Percentiles rank a stretch among this genome's conserved stretches.
These are phyloP conservation scores for Sebastes cheni DNA, from an alignment of 2,797 vertebrate genomes.

Conservation along the genomic window DNA sequence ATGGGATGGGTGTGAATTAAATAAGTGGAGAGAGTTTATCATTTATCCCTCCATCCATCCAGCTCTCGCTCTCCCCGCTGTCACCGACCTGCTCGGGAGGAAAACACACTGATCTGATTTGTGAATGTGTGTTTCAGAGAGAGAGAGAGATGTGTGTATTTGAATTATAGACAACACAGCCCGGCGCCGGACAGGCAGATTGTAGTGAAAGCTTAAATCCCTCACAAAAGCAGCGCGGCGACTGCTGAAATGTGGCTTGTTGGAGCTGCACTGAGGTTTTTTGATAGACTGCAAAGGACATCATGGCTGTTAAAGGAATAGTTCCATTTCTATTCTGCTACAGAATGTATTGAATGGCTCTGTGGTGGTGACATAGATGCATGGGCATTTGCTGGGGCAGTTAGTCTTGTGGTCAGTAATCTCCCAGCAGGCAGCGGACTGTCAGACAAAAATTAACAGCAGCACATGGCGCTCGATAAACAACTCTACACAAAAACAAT, in stretches of 20 bases:
- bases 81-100: constrained; percentile 30
- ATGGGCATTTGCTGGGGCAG: neutral
- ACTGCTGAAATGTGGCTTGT: constrained; percentile 6
- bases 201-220: constrained; percentile 33
- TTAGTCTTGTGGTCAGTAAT: neutral
- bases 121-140: constrained; percentile 12
- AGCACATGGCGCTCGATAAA: neutral
- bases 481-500: neutral
- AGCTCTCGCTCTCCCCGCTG: constrained; percentile 8
- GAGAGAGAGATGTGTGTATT: neutral
- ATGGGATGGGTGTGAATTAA: constrained; percentile 43
- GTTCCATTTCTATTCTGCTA: neutral
- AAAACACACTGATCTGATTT: constrained; percentile 59
- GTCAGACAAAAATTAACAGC: neutral
- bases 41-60: constrained; percentile 47
- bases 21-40: constrained; percentile 56
- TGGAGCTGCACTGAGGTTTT: neutral
- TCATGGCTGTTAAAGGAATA: neutral
- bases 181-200: constrained; percentile 16
- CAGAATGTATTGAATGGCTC: neutral
- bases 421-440: neutral
- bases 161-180: constrained; percentile 33
- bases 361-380: neutral
- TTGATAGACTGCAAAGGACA: neutral
- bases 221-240: constrained; percentile 7